A percentile compares a stretch with the other conserved stretches of the same genome.
These are phyloP conservation scores for Hystrix cristata DNA, from an alignment of 2,113 vertebrate species.

Conservation along the genomic window DNA sequence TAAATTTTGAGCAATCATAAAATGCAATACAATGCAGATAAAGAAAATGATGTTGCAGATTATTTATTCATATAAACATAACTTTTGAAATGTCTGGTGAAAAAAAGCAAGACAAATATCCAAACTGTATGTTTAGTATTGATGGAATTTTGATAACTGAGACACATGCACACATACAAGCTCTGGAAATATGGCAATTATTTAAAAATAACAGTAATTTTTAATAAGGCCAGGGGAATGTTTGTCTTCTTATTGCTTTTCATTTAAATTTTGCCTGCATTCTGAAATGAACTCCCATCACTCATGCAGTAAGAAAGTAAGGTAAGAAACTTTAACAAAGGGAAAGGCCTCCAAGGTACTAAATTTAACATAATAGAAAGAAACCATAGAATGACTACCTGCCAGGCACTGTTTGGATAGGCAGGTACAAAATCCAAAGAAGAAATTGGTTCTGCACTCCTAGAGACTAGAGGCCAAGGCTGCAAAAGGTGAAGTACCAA, in stretches of 20 bases:
- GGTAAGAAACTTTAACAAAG: background rate
- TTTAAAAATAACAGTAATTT: background rate
- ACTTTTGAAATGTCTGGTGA: background rate
- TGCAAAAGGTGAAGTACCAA: background rate
- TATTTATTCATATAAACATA: background rate
- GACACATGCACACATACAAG: background rate
- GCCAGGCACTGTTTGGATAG: rapidly evolving
- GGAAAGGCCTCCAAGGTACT: background rate
- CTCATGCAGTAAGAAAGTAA: background rate
- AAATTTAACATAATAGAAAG: background rate
- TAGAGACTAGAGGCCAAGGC: rapidly evolving
- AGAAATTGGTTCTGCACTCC: background rate
- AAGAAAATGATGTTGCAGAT: background rate
- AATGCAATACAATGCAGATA: background rate
- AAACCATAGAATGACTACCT: too few species aligned
- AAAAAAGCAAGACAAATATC: background rate
- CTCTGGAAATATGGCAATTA: background rate
- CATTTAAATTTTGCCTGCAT: background rate
- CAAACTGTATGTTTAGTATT: background rate
- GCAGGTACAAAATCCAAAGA: too few species aligned
- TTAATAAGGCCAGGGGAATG: background rate
- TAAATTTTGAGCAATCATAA: background rate
- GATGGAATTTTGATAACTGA: background rate
- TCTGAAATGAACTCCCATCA: background rate
- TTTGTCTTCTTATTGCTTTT: background rate